A percentile compares a stretch with the other conserved stretches of the same genome.
Evolutionary conservation across 2,113 vertebrate genomes (phyloP).

Genomic region (Pampusana beccarii): DNA sequence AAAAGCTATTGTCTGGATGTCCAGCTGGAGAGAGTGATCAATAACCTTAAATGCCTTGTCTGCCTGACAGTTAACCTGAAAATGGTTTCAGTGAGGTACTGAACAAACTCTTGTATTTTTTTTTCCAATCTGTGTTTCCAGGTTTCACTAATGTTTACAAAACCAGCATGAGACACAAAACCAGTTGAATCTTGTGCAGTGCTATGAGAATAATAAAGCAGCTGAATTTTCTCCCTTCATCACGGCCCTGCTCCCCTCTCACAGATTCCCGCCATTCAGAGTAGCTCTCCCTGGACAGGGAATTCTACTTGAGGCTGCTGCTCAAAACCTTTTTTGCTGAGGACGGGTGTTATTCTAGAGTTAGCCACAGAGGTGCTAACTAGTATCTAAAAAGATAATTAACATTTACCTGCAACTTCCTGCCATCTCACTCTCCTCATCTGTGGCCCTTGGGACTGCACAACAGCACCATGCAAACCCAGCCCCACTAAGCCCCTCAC

Average conservation of each 20-base stretch:
- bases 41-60: background rate
- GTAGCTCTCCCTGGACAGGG: background rate
- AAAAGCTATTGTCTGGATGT: background rate
- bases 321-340: background rate
- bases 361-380: background rate
- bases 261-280: background rate
- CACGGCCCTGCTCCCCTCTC: background rate
- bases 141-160: background rate
- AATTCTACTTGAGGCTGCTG: background rate
- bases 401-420: rapidly evolving
- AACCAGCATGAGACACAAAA: background rate
- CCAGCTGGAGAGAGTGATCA: background rate
- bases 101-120: background rate
- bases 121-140: background rate
- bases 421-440: background rate
- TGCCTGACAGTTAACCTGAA: background rate
- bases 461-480: background rate
- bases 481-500: background rate
- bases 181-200: background rate
- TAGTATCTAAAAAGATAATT: background rate
- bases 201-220: background rate
- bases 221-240: background rate
- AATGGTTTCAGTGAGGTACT: background rate
- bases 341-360: background rate
- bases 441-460: background rate